Evolutionary conservation across 1,140 invertebrate genomes (phyloP), one percentile per base, ranked within the genome.

Genomic region (Latrodectus geometricus): DNA sequence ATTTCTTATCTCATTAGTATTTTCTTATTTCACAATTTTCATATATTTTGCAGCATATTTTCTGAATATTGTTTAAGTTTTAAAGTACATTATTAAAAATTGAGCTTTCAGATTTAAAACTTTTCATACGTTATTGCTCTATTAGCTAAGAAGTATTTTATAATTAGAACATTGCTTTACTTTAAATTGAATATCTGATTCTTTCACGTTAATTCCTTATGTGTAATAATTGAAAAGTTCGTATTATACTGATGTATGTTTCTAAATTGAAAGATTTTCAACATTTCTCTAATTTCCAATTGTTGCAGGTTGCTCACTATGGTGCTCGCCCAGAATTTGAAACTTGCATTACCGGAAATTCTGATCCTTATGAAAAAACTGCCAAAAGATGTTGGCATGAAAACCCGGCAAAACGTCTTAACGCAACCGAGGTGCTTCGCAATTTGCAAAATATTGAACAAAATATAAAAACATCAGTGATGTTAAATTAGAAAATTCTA

Each of bases 281-380:
- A 75, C 14, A 8, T 1, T 69, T 21, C 20, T 4, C 68, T 21
- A 5, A 8, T 50, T 1, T 49, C 9, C 14, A 20, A 20, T 49
- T 79, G 56, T 56, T n/a, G n/a, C n/a, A 81, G 79, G 79, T 81
- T 56, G 79, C 69, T 21, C 49, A 81, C 35, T 81, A 81, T 21
- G 66, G 79, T 17, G 66, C 21, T 7, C 70, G 79, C 7, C 79
- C 79, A 23, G 54, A 5, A 15, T 81, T 81, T 35, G 20, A 8
- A 1, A 8, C 2, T 15, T 49, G 12, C 8, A 5, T 35, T 3
- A 35, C 35, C 1, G 35, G 9, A 2, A 0, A 4, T n/a, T 17
- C n/a, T 20, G 20, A 72, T 21, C 14, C 21, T 17, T 81, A 69
- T 12, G 48, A 48, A 14, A 49, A 54, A 72, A 65, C 66, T 65